Conservation (phyloP, 2,888 invertebrate genomes). For the Crossocerus cetratus region DNA sequence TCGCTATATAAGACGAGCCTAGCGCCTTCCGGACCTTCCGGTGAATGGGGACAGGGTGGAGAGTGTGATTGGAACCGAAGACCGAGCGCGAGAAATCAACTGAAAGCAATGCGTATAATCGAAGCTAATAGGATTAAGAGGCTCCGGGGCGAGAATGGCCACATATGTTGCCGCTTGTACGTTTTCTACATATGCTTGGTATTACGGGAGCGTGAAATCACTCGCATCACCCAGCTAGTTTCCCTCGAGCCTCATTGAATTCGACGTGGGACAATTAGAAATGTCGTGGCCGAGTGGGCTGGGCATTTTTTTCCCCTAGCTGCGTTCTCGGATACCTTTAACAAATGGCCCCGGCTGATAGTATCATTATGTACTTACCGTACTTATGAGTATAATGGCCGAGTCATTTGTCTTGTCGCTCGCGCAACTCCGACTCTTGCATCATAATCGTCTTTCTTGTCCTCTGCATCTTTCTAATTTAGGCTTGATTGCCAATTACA, state of each 20-base stretch:
- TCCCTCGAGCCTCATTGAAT: not conserved
- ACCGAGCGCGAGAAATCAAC: not conserved
- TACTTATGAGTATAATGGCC: slow-evolving; percentile 45
- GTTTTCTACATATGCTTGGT: not conserved
- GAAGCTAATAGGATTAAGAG: not conserved
- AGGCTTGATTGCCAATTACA: slow-evolving; percentile 16
- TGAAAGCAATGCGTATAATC: slow-evolving; percentile 2
- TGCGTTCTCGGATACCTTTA: slow-evolving; percentile 17
- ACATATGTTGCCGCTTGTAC: too few relatives aligned
- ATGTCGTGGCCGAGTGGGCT: not conserved
- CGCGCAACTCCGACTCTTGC: slow-evolving; percentile 19
- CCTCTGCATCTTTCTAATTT: slow-evolving; percentile 19
- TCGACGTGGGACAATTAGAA: not conserved
- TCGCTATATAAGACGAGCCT: slow-evolving; percentile 5
- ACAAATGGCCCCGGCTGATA: slow-evolving; percentile 21
- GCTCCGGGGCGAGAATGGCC: not conserved
- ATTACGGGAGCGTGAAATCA: not conserved
- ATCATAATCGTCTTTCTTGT: slow-evolving; percentile 26
- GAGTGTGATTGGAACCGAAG: not conserved
- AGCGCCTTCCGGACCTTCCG: not conserved
- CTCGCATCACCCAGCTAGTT: not conserved
- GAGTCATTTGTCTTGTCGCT: slow-evolving; percentile 47
- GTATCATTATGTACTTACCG: slow-evolving; percentile 53
- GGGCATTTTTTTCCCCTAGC: not conserved
- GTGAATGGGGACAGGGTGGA: too few relatives aligned